phyloP scores from a whole-genome alignment of 1,140 invertebrate species.

The Anadara kagoshimensis region DNA sequence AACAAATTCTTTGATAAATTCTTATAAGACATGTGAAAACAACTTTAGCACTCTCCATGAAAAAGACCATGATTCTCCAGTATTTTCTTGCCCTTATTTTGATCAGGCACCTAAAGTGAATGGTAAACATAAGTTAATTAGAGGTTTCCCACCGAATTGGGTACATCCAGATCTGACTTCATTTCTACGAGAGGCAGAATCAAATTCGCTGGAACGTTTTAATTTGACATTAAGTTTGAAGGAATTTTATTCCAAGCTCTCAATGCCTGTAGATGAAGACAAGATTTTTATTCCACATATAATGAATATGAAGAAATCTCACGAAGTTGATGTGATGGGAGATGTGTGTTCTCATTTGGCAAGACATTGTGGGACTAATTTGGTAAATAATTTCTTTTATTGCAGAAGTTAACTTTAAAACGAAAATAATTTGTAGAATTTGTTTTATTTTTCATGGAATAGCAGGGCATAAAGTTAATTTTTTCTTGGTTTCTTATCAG shows the following conservation, averaged over 20 bases:
- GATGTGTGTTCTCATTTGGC: slow-evolving; percentile 75
- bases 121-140: not conserved
- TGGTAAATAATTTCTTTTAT: slow-evolving; percentile 75
- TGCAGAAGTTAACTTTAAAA: too few species aligned
- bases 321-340: slow-evolving; percentile 83
- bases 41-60: not conserved
- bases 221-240: slow-evolving; percentile 5
- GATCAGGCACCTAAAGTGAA: not conserved
- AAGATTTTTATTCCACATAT: slow-evolving; percentile 73
- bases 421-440: too few species aligned
- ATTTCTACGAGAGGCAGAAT: slow-evolving; percentile 32
- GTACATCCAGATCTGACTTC: slow-evolving; percentile 16
- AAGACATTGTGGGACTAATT: slow-evolving; percentile 68
- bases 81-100: not conserved
- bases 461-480: not conserved
- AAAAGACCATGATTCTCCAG: not conserved
- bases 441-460: not conserved
- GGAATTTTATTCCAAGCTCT: not conserved
- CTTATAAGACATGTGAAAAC: not conserved
- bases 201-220: slow-evolving; percentile 9
- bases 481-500: not conserved
- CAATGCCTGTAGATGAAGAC: not conserved
- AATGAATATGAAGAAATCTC: slow-evolving; percentile 87
- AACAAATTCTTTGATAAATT: not conserved
- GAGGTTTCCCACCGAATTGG: slow-evolving; percentile 17